phyloP scores from a whole-genome alignment of 2,888 invertebrate species.

The Eremobia ochroleuca region DNA sequence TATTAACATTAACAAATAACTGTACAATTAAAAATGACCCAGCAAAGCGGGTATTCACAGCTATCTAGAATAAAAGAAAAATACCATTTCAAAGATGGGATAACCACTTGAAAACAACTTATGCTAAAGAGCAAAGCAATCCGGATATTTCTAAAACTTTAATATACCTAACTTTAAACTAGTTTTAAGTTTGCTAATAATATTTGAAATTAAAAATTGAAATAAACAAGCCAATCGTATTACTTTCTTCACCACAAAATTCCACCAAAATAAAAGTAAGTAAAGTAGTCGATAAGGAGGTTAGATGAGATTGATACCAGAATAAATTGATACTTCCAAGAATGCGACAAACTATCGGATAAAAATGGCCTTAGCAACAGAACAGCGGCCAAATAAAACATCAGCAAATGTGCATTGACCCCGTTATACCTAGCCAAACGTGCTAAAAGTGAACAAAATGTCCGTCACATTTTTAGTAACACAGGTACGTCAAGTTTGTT shows the following conservation, averaged over 20 bases:
- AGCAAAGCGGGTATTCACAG: no score
- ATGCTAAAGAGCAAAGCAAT: no score
- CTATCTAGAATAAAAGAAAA: no score
- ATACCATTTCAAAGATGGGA: no score
- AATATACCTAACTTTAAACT: no score
- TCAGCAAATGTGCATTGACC: slow-evolving; percentile 24
- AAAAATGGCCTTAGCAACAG: slow-evolving; percentile 12
- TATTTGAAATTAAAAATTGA: no score
- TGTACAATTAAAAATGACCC: no score
- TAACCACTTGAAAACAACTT: no score
- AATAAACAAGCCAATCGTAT: neutral
- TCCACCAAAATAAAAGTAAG: neutral
- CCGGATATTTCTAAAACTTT: no score
- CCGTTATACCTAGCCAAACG: slow-evolving; percentile 9
- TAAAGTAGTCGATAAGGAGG: neutral
- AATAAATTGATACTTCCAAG: slow-evolving; percentile 5
- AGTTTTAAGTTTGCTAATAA: no score
- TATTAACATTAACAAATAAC: no score
- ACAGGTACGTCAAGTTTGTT: slow-evolving; percentile 1
- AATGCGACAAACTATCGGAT: slow-evolving; percentile 2
- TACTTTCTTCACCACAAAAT: neutral
- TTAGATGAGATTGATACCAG: neutral
- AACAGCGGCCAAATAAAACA: slow-evolving; percentile 25
- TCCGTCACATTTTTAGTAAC: slow-evolving; percentile 36
- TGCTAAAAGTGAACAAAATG: slow-evolving; percentile 26